These are phyloP conservation scores for Nomada goodeniana DNA, from an alignment of 2,888 invertebrate genomes.

Conservation along the genomic window DNA sequence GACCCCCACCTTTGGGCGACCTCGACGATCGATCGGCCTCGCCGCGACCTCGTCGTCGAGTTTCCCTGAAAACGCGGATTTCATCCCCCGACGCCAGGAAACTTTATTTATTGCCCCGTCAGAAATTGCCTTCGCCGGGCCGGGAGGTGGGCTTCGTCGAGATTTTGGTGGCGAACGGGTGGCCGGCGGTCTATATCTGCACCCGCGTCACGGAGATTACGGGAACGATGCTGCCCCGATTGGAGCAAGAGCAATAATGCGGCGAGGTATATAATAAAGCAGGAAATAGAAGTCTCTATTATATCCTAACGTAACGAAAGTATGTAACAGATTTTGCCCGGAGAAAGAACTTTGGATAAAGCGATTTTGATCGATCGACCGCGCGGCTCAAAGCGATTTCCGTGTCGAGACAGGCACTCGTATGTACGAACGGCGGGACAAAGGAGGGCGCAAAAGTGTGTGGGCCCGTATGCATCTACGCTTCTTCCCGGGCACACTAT, in stretches of 20 bases:
- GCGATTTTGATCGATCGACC: slow-evolving; percentile 2
- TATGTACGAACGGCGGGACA: neutral
- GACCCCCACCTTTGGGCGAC: slow-evolving; percentile 34
- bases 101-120: slow-evolving; percentile 3
- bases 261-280: no score
- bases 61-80: slow-evolving; percentile 38
- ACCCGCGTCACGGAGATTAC: no score
- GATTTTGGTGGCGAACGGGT: neutral
- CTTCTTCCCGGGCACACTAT: slow-evolving; percentile 38
- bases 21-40: slow-evolving; percentile 53
- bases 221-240: neutral
- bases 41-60: slow-evolving; percentile 36
- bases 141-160: no score
- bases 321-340: no score
- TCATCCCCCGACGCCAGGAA: slow-evolving; percentile 2
- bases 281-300: no score
- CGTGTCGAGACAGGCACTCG: neutral
- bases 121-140: neutral
- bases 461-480: slow-evolving; percentile 32
- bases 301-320: no score
- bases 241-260: neutral
- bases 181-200: neutral
- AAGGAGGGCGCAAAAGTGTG: slow-evolving; percentile 3
- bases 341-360: no score
- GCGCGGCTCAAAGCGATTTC: neutral